Conservation (phyloP, 35 echinoderm and acorn worm genomes). For the Patiria miniata region DNA sequence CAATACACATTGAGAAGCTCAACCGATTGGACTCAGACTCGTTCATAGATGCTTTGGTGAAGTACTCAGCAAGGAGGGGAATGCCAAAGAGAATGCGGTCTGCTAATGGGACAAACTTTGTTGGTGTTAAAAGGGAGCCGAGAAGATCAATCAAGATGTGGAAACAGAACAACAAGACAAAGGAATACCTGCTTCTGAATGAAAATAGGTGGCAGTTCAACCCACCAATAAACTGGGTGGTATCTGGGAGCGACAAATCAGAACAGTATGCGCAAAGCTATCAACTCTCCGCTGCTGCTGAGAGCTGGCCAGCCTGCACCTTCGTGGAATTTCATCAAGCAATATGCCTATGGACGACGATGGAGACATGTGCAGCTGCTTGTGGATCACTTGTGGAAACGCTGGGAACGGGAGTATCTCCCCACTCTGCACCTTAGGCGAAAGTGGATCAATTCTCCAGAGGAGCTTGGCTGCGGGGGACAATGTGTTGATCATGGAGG, state of each 20-base stretch:
- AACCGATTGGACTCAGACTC: conserved; percentile 10
- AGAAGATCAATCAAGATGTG: conserved; percentile 24
- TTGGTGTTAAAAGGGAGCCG: conserved; percentile 19
- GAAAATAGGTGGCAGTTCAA: no score
- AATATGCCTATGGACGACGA: conserved; percentile 14
- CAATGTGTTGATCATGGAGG: conserved; percentile 23
- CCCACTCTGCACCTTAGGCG: conserved; percentile 38
- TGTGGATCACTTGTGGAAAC: conserved; percentile 52
- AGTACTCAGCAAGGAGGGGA: conserved; percentile 37
- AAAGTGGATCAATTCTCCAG: conserved; percentile 45
- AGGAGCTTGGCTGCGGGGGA: conserved; percentile 28
- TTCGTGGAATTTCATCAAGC: neutral
- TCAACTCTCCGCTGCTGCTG: conserved; percentile 36
- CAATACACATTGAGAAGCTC: conserved; percentile 31
- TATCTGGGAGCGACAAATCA: conserved; percentile 62
- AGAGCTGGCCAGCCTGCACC: neutral
- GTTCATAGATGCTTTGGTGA: conserved; percentile 30
- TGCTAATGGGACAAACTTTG: conserved; percentile 58
- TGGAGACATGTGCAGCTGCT: no score
- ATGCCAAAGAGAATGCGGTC: neutral
- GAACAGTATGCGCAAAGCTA: conserved; percentile 35
- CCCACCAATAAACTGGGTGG: conserved; percentile 58
- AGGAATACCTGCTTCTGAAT: no score
- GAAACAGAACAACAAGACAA: no score
- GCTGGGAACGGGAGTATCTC: conserved; percentile 61